Evolutionary conservation across 2,888 invertebrate genomes (phyloP).

Genomic region (Oxystoma pomonae): DNA sequence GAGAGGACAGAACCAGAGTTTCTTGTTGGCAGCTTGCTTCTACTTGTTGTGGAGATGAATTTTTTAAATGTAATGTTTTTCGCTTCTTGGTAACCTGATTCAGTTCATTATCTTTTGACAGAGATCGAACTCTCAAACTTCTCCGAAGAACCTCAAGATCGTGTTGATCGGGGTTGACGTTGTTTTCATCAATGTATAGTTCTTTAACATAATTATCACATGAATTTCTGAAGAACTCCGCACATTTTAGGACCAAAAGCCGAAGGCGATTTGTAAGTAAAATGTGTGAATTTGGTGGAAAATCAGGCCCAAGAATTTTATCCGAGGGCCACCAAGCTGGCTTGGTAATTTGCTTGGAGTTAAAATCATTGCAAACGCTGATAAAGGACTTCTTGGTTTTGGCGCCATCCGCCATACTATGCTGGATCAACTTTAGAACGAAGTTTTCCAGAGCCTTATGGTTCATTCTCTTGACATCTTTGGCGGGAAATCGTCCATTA

Average conservation of each 20-base stretch:
- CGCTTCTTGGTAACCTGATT: slow-evolving; percentile 6
- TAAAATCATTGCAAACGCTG: slow-evolving; percentile 13
- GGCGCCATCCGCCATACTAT: slow-evolving; percentile 9
- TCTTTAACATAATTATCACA: slow-evolving; percentile 7
- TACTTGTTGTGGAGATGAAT: neutral
- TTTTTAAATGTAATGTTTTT: slow-evolving; percentile 11
- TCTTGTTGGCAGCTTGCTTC: neutral
- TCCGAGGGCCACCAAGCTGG: slow-evolving; percentile 20
- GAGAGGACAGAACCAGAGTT: neutral
- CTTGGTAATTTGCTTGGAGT: slow-evolving; percentile 15
- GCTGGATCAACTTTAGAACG: slow-evolving; percentile 16
- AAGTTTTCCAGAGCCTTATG: slow-evolving; percentile 15
- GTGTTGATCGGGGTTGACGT: neutral
- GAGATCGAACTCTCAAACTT: neutral
- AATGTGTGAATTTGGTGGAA: neutral
- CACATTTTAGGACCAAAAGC: slow-evolving; percentile 19
- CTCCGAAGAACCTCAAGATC: neutral
- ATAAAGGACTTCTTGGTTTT: slow-evolving; percentile 12
- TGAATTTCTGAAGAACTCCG: slow-evolving; percentile 20
- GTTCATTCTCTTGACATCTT: slow-evolving; percentile 18
- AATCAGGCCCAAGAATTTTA: neutral
- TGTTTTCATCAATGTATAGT: slow-evolving; percentile 1
- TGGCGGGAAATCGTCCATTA: slow-evolving; percentile 15
- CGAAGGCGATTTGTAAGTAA: slow-evolving; percentile 12
- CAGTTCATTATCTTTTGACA: slow-evolving; percentile 8